These are phyloP conservation scores for Drosophila parthenogenetica DNA, from an alignment of 2,888 invertebrate species.

Conservation along the genomic window DNA sequence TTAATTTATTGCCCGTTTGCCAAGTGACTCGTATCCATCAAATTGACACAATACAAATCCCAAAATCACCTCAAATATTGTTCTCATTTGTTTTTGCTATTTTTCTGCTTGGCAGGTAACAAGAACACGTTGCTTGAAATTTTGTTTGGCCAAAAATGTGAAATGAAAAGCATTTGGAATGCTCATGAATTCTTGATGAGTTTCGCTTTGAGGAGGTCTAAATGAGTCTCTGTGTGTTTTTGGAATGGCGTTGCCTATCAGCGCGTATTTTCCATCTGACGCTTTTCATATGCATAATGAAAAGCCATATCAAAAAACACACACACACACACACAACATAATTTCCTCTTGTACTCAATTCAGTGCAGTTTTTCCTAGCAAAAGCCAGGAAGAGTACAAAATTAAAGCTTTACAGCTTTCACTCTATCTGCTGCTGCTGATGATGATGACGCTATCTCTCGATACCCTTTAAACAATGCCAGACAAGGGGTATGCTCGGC, in stretches of 20 bases:
- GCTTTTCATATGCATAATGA: constrained; percentile 66
- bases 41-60: constrained; percentile 21
- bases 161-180: constrained; percentile 47
- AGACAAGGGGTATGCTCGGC: not conserved
- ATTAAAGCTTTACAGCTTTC: constrained; percentile 41
- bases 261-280: constrained; percentile 24
- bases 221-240: constrained; percentile 8
- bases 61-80: constrained; percentile 2
- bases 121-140: constrained; percentile 16
- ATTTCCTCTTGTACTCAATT: not conserved
- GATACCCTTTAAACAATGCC: not conserved
- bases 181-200: constrained; percentile 55
- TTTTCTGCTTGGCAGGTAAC: not conserved
- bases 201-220: constrained; percentile 2
- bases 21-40: constrained; percentile 14
- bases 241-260: constrained; percentile 19
- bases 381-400: constrained; percentile 24
- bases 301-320: constrained; percentile 41
- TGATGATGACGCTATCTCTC: constrained; percentile 24
- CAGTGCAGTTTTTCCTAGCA: constrained; percentile 35
- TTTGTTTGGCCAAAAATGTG: constrained; percentile 11
- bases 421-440: constrained; percentile 29
- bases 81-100: not conserved
- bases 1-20: constrained; percentile 11
- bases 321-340: constrained; percentile 14